phyloP scores from a whole-genome alignment of 2,113 vertebrate genomes.

The Plotosus lineatus region DNA sequence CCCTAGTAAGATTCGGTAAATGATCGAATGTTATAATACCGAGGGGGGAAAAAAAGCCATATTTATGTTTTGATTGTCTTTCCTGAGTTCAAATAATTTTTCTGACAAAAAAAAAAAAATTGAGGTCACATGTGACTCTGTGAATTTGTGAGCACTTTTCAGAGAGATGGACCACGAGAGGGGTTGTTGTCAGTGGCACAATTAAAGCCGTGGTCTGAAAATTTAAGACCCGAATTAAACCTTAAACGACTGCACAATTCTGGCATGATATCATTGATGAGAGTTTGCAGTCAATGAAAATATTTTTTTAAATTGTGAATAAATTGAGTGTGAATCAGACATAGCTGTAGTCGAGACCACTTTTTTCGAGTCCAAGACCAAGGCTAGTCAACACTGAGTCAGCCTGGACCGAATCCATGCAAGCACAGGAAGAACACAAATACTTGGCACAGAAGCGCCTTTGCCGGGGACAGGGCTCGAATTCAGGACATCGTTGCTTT shows the following conservation, averaged over 20 bases:
- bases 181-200: not conserved
- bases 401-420: no score
- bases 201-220: not conserved
- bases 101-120: not conserved
- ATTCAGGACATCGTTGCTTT: no score
- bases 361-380: no score
- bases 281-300: not conserved
- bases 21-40: no score
- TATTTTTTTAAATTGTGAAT: not conserved
- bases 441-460: no score
- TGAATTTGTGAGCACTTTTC: not conserved
- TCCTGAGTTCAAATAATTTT: not conserved
- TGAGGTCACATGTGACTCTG: not conserved
- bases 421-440: no score
- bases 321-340: no score
- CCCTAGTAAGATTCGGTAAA: no score
- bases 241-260: not conserved
- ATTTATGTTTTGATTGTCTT: not conserved
- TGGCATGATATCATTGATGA: not conserved
- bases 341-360: no score
- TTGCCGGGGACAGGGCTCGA: no score
- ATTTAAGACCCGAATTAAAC: not conserved
- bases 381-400: no score
- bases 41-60: not conserved
- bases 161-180: not conserved